phyloP scores from a whole-genome alignment of 2,113 vertebrate species.

The Antechinus flavipes region DNA sequence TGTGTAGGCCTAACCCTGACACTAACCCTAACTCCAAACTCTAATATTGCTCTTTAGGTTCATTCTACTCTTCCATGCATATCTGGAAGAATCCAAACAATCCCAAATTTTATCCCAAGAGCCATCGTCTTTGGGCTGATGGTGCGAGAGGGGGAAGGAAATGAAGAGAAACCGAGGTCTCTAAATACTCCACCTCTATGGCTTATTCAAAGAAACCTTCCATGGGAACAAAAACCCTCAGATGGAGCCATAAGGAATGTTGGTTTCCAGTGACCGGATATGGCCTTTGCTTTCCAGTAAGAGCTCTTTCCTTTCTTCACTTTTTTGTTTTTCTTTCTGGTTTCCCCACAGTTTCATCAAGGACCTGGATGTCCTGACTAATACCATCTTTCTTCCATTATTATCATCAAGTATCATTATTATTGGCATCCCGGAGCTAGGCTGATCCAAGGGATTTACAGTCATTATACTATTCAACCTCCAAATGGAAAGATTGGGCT shows the following conservation, averaged over 20 bases:
- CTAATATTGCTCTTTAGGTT: background rate
- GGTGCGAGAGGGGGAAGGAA: background rate
- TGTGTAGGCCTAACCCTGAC: background rate
- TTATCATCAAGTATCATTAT: slow-evolving; percentile 3
- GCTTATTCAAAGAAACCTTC: background rate
- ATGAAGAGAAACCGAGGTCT: background rate
- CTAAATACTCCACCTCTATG: background rate
- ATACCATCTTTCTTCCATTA: background rate
- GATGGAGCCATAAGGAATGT: background rate
- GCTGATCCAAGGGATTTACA: background rate
- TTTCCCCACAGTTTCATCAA: background rate
- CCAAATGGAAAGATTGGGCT: background rate
- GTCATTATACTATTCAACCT: background rate
- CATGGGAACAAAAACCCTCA: background rate
- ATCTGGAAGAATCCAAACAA: background rate
- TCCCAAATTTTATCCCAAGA: background rate
- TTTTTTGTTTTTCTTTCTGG: slow-evolving; percentile 1
- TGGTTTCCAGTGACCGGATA: background rate
- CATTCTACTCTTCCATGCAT: background rate
- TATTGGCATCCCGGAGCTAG: background rate
- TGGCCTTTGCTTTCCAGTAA: slow-evolving; percentile 1
- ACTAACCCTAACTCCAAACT: background rate
- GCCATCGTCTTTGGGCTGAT: background rate
- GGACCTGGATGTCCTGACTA: slow-evolving; percentile 3
- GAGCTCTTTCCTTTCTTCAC: background rate